phyloP scores from a whole-genome alignment of 2,888 invertebrate species.

The Aphidoletes aphidimyza region DNA sequence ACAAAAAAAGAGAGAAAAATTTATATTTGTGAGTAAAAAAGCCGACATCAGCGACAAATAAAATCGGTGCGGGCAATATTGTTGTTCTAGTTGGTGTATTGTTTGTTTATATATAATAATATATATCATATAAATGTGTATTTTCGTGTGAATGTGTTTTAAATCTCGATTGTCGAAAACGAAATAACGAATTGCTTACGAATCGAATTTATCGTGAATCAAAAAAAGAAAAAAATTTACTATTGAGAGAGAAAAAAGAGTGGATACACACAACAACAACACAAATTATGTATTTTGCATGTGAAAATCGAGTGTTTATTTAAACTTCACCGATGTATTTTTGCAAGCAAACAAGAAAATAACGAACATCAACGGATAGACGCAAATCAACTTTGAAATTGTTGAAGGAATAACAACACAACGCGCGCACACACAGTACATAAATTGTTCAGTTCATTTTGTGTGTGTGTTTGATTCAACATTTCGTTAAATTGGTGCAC shows the following conservation, averaged over 20 bases:
- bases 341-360: background rate
- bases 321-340: background rate
- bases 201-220: background rate
- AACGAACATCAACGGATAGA: background rate
- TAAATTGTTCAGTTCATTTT: no score
- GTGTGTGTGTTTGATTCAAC: background rate
- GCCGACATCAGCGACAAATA: no score
- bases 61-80: no score
- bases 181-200: conserved; percentile 14
- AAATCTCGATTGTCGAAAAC: background rate
- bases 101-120: no score
- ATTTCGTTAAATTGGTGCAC: no score
- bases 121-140: no score
- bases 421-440: no score
- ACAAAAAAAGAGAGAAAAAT: background rate
- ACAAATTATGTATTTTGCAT: background rate
- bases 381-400: background rate
- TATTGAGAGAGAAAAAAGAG: background rate
- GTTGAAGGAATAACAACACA: background rate
- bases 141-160: background rate
- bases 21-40: no score
- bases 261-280: background rate
- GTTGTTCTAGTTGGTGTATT: no score
- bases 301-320: background rate
- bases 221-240: background rate